A percentile compares a stretch with the other conserved stretches of the same genome.
These are phyloP conservation scores for Eurypyga helias DNA, from an alignment of 2,113 vertebrate genomes.

Conservation along the genomic window DNA sequence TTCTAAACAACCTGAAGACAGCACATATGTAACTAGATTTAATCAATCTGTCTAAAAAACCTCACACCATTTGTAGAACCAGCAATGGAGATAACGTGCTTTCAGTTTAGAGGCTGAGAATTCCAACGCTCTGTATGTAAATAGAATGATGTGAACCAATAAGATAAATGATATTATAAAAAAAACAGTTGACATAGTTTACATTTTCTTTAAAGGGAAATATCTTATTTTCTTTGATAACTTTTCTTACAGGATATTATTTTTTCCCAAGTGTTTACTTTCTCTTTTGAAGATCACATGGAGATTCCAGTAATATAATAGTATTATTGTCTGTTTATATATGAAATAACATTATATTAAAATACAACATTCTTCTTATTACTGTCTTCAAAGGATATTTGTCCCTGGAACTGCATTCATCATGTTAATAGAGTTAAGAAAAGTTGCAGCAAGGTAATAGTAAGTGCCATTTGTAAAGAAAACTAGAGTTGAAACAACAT, in stretches of 20 bases:
- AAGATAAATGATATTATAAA: not conserved
- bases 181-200: not conserved
- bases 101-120: not conserved
- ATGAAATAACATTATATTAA: slow-evolving; percentile 24
- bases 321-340: not conserved
- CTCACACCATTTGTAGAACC: accelerated
- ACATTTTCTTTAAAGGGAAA: not conserved
- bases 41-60: not conserved
- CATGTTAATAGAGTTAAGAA: slow-evolving; percentile 25
- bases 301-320: not conserved
- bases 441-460: slow-evolving; percentile 24
- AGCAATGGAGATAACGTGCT: not conserved
- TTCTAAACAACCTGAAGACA: not conserved
- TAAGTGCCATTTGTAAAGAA: slow-evolving; percentile 40
- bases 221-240: not conserved
- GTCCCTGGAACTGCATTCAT: slow-evolving; percentile 11
- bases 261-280: slow-evolving; percentile 7
- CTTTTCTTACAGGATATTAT: not conserved
- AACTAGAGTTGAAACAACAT: slow-evolving; percentile 4
- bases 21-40: accelerated
- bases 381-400: not conserved
- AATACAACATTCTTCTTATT: not conserved
- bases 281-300: not conserved
- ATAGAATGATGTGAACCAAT: not conserved
- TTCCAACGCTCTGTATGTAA: not conserved